phyloP scores from a whole-genome alignment of 2,113 vertebrate genomes.

The Scomber japonicus region DNA sequence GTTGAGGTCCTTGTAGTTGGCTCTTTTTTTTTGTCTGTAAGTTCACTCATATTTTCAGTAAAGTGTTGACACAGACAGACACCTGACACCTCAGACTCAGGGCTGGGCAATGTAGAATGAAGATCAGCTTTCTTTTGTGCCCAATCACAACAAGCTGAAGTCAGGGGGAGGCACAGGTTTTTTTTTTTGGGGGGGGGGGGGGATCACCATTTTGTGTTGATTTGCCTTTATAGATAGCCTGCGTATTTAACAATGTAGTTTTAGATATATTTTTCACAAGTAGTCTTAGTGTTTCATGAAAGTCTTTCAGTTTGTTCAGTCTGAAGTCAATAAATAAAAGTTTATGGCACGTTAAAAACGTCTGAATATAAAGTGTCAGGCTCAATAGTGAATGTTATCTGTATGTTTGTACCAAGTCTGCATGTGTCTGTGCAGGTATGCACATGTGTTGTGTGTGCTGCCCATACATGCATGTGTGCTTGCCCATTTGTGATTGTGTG shows the following conservation, averaged over 20 bases:
- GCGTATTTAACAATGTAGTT: constrained; percentile 14
- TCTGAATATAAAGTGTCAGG: neutral
- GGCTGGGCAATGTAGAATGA: constrained; percentile 27
- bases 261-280: constrained; percentile 15
- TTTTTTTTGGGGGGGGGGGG: neutral
- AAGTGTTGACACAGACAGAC: constrained; percentile 47
- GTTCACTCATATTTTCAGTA: constrained; percentile 25
- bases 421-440: constrained; percentile 51
- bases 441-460: constrained; percentile 28
- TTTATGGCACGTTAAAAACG: constrained; percentile 15
- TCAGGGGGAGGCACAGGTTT: constrained; percentile 10
- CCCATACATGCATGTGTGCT: constrained; percentile 35
- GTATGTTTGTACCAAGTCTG: neutral
- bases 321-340: constrained; percentile 5
- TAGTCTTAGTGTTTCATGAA: constrained; percentile 1
- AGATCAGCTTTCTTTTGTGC: constrained; percentile 70
- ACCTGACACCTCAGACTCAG: constrained; percentile 68
- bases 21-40: constrained; percentile 18
- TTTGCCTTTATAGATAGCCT: constrained; percentile 15
- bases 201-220: neutral
- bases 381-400: neutral
- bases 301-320: constrained; percentile 7
- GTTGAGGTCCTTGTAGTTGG: neutral
- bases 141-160: constrained; percentile 36
- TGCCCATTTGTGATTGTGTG: neutral